Base-by-base conservation (phyloP, 1,140 invertebrate genomes). In the Drosophila equinoxialis region DNA sequence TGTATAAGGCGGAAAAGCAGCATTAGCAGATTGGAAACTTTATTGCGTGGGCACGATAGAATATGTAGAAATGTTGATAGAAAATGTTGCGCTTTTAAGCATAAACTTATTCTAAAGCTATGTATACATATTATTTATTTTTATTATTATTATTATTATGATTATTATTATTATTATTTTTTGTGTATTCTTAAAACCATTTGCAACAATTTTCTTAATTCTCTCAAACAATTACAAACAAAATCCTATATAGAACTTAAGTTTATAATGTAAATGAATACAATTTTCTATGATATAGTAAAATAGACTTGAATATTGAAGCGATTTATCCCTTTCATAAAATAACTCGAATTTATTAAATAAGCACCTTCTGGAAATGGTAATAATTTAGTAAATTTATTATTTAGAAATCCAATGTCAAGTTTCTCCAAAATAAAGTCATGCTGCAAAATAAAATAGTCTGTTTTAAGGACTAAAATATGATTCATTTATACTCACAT, bases 281-380 rank as follows among this genome's bases (percentile, higher is more conserved):
- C 11, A 39, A 13, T 13, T 48, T 8, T 5, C 14, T 17, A 48
- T 7, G 45, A 48, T 48, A 48, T 8, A 1, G 17, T 51, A 4
- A 51, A 51, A 51, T 23, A 51, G 1, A 51, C 45, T 23, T 23
- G 17, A 11, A 51, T 23, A 11, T 51, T 51, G 3, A 51, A 4
- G 17, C 45, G 45, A 23, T 51, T 23, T 10, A 23, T 51, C 23
- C 45, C 45, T 11, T 20, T 51, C 3, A 51, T 4, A 5, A 23
- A 0, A 5, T 4, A 51, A 23, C 13, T 51, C 0, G 45, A 51
- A 6, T 51, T 51, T 4, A 51, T 51, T 3, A 23, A 51, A 11
- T 51, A 51, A 23, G 14, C 17, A 23, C 45, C 45, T 51, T 51
- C 45, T 3, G 45, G 45, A 51, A 51, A 51, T 6, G 45, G 45